Evolutionary conservation across 2,888 invertebrate genomes (phyloP), one percentile per base, ranked within the genome.

Genomic region (Carcina quercana): DNA sequence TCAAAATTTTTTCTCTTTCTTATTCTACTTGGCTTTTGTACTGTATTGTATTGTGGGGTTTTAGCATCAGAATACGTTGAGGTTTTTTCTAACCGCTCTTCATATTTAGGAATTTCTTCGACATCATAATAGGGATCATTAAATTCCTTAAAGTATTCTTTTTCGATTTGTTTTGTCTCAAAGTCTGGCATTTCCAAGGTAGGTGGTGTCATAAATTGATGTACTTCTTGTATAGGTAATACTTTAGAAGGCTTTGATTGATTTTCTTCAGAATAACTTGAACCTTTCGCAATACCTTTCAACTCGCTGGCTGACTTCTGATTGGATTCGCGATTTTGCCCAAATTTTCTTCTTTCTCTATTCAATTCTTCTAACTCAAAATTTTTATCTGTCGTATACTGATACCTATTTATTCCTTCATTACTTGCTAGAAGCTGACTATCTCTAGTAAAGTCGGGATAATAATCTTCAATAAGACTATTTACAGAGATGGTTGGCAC

Each of bases 361-460:
- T 36, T 45, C 15, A 38, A 20, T 34, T 43, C 41, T 25, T 37
- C 38, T 4, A 28, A 30, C 20, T 39, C 32, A 3, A 40, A 33
- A 8, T 43, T 53, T 31, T 43, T 50, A 15, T 60, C 63, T 4
- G 65, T 65, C 3, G 56, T 51, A 20, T 75, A 74, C 27, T 55
- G 65, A 45, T 66, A 62, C 43, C 65, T 62, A 2, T 61, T 53
- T n/a, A n/a, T 10, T 57, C 51, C 6, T n/a, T n/a, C n/a, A n/a
- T 42, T 65, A 66, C 17, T 56, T 56, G 14, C 59, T 57, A 11
- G 44, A 44, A 13, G 54, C 53, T 50, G 41, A 34, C 57, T 66
- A 7, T 71, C 72, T 15, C 37, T 43, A 15, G 53, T 55, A 22
- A 82, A 82, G 30, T 66, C 53, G 1, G 80, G 80, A 30, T 73